Evolutionary conservation across 2,113 vertebrate genomes (phyloP).

Genomic region (Helogale parvula): DNA sequence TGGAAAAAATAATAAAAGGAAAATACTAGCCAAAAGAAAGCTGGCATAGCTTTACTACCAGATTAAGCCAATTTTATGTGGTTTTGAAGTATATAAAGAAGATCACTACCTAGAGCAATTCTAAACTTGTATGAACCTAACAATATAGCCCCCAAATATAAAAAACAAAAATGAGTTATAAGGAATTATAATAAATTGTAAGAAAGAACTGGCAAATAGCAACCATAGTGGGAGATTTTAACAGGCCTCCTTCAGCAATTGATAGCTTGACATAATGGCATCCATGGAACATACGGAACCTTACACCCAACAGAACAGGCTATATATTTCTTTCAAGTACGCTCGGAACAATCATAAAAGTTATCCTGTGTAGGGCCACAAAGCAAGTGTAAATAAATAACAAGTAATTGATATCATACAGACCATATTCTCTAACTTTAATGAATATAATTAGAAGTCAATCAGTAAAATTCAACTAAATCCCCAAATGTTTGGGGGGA

Average conservation of each 20-base stretch:
- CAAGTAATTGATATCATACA: not conserved
- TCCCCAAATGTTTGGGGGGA: not conserved
- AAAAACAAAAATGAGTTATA: not conserved
- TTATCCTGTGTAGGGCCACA: not conserved
- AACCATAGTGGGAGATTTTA: not conserved
- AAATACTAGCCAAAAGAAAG: slow-evolving; percentile 1
- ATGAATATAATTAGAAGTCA: not conserved
- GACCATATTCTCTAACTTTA: not conserved
- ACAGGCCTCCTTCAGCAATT: not conserved
- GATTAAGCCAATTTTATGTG: not conserved
- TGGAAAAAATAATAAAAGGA: not conserved
- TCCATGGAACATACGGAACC: not conserved
- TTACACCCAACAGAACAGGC: not conserved
- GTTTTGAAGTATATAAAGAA: not conserved
- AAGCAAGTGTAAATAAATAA: not conserved
- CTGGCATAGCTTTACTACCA: not conserved
- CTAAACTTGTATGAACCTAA: not conserved
- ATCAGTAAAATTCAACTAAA: slow-evolving; percentile 19
- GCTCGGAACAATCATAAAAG: not conserved
- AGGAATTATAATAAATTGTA: not conserved
- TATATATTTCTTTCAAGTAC: not conserved
- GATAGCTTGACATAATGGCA: not conserved
- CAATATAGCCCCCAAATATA: not conserved
- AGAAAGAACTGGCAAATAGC: not conserved
- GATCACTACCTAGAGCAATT: not conserved